Conservation (phyloP, 2,797 vertebrate species). For the Argyrosomus regius region DNA sequence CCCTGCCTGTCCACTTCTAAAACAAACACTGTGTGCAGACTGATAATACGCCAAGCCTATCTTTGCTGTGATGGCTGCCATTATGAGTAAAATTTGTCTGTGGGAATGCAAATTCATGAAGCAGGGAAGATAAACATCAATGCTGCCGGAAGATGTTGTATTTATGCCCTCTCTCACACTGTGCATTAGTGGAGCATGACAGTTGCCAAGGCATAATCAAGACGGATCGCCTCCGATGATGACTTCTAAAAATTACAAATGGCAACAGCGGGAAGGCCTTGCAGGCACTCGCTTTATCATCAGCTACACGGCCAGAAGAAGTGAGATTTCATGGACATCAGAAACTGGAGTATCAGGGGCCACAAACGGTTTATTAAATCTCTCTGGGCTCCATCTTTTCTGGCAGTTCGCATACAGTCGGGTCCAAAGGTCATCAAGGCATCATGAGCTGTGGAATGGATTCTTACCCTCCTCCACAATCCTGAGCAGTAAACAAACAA, state of each 20-base stretch:
- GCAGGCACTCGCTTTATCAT: constrained; percentile 72
- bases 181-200: constrained; percentile 80
- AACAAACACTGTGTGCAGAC: constrained; percentile 76
- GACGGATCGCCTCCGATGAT: constrained; percentile 81
- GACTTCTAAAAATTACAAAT: constrained; percentile 85
- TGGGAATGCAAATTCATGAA: constrained; percentile 78
- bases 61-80: constrained; percentile 65
- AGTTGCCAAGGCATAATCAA: constrained; percentile 84
- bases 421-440: constrained; percentile 67
- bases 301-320: constrained; percentile 62
- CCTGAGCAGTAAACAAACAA: constrained; percentile 43
- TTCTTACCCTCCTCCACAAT: constrained; percentile 31
- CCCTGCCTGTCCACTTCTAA: constrained; percentile 75
- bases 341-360: constrained; percentile 50
- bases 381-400: constrained; percentile 52
- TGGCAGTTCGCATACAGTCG: constrained; percentile 27
- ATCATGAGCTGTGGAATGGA: constrained; percentile 54
- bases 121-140: constrained; percentile 81
- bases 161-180: constrained; percentile 78
- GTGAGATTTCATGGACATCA: constrained; percentile 71
- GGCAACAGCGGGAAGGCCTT: constrained; percentile 71
- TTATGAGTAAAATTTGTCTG: constrained; percentile 82
- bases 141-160: constrained; percentile 71
- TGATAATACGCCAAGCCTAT: constrained; percentile 65
- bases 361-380: constrained; percentile 65